A percentile compares a stretch with the other conserved stretches of the same genome.
phyloP scores from a whole-genome alignment of 92 coral and sea anemone species.

The Montipora capitata region DNA sequence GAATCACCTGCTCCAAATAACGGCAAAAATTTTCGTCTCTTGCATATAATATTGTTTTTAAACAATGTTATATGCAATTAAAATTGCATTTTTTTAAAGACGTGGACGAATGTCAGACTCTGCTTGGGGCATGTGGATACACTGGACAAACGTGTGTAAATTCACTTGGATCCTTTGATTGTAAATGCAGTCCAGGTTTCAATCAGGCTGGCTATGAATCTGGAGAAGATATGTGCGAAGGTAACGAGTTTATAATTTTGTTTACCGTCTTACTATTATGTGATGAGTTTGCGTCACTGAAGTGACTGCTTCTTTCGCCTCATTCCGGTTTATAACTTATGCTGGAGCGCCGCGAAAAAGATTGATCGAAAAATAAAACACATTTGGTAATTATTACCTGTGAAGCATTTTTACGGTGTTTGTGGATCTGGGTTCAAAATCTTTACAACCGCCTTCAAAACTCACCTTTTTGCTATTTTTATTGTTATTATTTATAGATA shows the following conservation, averaged over 20 bases:
- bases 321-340: too few relatives aligned
- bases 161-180: conserved; percentile 7
- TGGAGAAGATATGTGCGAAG: neutral
- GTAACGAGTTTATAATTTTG: neutral
- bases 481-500: neutral
- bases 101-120: conserved; percentile 6
- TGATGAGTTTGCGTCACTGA: too few relatives aligned
- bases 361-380: too few relatives aligned
- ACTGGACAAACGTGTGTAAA: conserved; percentile 14
- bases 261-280: too few relatives aligned
- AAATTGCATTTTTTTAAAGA: neutral
- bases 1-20: too few relatives aligned
- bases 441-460: neutral
- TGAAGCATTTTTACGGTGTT: too few relatives aligned
- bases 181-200: neutral
- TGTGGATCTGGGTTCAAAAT: neutral
- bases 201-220: neutral
- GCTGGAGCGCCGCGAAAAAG: too few relatives aligned
- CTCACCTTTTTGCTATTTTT: neutral
- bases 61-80: neutral
- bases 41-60: too few relatives aligned
- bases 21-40: neutral
- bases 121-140: neutral
- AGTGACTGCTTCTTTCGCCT: too few relatives aligned
- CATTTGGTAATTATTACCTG: too few relatives aligned